Percentiles rank a stretch among this genome's conserved stretches.
Conservation (phyloP, 2,888 invertebrate species). For the Diaphora mendica region DNA sequence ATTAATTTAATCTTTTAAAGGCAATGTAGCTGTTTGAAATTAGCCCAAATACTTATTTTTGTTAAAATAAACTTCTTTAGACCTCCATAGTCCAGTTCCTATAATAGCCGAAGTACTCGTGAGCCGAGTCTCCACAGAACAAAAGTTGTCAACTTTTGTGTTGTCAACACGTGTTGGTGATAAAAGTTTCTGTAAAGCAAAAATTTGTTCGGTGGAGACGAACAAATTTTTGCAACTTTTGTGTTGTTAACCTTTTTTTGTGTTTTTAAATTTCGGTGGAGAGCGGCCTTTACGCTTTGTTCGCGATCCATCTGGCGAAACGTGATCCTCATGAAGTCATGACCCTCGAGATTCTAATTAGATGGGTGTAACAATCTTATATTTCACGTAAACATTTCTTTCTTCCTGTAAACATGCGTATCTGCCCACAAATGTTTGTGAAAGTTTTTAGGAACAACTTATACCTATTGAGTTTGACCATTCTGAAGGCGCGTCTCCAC, state of each 20-base stretch:
- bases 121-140: no score
- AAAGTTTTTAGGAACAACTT: neutral
- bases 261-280: no score
- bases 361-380: neutral
- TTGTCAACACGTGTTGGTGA: no score
- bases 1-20: no score
- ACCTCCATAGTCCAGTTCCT: neutral
- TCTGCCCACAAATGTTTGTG: neutral
- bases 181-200: no score
- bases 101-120: neutral
- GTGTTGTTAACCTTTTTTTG: no score
- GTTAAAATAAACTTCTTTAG: neutral
- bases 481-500: no score
- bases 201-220: no score
- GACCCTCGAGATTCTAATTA: neutral
- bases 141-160: no score
- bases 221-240: no score
- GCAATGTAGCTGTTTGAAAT: neutral
- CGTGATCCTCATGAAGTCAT: neutral
- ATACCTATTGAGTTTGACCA: neutral
- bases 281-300: no score
- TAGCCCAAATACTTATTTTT: neutral
- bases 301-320: neutral
- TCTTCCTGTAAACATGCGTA: neutral
- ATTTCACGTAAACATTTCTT: neutral